Conservation (phyloP, 2,113 vertebrate species). For the Neodontobutis hainanensis region DNA sequence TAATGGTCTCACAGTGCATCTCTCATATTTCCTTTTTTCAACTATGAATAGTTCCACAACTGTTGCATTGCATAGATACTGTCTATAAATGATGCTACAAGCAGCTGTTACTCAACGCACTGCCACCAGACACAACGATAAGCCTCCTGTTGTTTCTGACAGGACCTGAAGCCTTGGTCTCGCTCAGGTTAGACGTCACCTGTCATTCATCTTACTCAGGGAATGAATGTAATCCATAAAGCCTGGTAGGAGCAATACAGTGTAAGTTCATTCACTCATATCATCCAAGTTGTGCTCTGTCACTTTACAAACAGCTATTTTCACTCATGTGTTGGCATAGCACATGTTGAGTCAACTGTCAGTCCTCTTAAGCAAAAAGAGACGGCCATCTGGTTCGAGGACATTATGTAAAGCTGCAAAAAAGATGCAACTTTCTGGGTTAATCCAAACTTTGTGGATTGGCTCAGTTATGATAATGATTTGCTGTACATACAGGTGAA, state of each 20-base stretch:
- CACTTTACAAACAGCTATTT: slow-evolving; percentile 13
- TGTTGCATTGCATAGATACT: slow-evolving; percentile 53
- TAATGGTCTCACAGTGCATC: slow-evolving; percentile 11
- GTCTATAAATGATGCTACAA: slow-evolving; percentile 49
- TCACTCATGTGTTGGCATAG: slow-evolving; percentile 22
- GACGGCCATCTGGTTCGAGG: slow-evolving; percentile 65
- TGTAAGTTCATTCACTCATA: slow-evolving; percentile 26
- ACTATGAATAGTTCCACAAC: slow-evolving; percentile 49
- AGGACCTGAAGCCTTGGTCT: slow-evolving; percentile 18
- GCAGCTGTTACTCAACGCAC: slow-evolving; percentile 68
- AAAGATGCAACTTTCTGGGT: slow-evolving; percentile 30
- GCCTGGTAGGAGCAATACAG: slow-evolving; percentile 34
- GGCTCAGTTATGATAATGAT: slow-evolving; percentile 21
- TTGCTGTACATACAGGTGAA: slow-evolving; percentile 32
- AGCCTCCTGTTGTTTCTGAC: slow-evolving; percentile 37
- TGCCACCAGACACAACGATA: slow-evolving; percentile 47
- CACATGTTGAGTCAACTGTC: slow-evolving; percentile 49
- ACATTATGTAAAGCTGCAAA: slow-evolving; percentile 37
- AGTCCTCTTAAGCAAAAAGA: slow-evolving; percentile 34
- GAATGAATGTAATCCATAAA: slow-evolving; percentile 35
- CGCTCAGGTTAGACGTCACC: slow-evolving; percentile 34
- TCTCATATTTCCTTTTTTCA: slow-evolving; percentile 30
- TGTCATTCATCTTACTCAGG: slow-evolving; percentile 63
- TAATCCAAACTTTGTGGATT: slow-evolving; percentile 32
- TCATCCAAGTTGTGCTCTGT: slow-evolving; percentile 15